Evolutionary conservation across 2,797 vertebrate genomes (phyloP), one percentile per base, ranked within the genome.

Genomic region (Clarias pachynema): DNA sequence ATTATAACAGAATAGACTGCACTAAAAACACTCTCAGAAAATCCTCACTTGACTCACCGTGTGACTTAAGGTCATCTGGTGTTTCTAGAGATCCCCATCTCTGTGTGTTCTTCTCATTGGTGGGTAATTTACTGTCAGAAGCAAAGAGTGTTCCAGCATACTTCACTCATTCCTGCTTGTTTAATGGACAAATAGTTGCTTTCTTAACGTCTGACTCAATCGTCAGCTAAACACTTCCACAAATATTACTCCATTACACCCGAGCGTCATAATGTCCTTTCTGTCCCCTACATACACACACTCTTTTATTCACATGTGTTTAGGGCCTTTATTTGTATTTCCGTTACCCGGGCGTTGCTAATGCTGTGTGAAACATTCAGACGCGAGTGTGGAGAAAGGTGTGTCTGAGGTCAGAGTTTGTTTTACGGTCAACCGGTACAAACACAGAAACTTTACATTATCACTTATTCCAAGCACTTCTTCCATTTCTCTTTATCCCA

Each of bases 91-190:
- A 7, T 22, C 85, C 83, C 70, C 65, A 53, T 26, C 79, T 82
- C 69, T 60, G 77, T 87, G 75, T 63, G 80, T 79, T 81, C 87
- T 77, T 83, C 74, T 85, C 29, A 78, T 73, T 68, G 77, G 44
- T 69, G 81, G 49, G 34, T 66, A 60, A 62, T 79, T 60, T 85
- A 63, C n/a, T 53, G 62, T 70, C 75, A 65, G 62, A 26, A 22
- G 80, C 74, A 75, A 75, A 57, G 31, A 56, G 53, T 80, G 24
- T 62, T 56, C 16, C 74, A 56, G 73, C n/a, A 15, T 26, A 37
- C 56, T 37, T 49, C 26, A 56, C 57, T 60, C n/a, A 37, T 72
- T 74, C 56, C 29, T 29, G 16, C 53, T 2, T 60, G 20, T 57
- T 24, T 78, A 77, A 20, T 15, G 8, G n/a, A 85, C 84, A 79